Percentiles rank a stretch among this genome's conserved stretches.
phyloP scores from a whole-genome alignment of 2,888 invertebrate species.

The Ischnus inquisitorius region DNA sequence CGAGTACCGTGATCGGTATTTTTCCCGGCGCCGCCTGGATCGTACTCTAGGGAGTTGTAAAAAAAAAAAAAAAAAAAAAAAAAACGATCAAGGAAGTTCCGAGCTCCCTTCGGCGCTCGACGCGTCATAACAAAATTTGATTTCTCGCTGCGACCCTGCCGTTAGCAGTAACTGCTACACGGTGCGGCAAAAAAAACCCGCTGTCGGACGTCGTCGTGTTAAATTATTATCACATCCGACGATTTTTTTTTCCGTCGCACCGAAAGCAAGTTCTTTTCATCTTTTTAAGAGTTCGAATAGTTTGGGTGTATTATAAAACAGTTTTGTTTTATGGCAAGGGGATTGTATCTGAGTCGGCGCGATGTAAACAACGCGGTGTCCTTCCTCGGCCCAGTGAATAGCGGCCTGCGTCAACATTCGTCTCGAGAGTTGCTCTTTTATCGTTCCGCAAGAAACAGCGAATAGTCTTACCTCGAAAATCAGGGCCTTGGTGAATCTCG shows the following conservation, averaged over 20 bases:
- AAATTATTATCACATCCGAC: background rate
- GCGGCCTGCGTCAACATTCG: conserved; percentile 77
- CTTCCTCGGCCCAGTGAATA: conserved; percentile 81
- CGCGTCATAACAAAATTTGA: conserved; percentile 69
- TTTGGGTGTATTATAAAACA: background rate
- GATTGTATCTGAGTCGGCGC: conserved; percentile 73
- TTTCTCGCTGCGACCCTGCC: conserved; percentile 37
- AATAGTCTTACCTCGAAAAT: conserved; percentile 80
- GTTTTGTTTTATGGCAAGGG: too few relatives aligned
- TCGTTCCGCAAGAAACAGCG: background rate
- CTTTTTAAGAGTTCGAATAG: background rate
- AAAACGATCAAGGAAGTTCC: conserved; percentile 44
- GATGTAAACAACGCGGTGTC: conserved; percentile 80
- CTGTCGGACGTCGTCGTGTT: background rate
- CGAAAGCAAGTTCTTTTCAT: background rate
- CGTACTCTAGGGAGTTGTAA: conserved; percentile 59
- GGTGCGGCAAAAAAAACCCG: conserved; percentile 10
- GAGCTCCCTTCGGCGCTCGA: conserved; percentile 26
- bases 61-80: conserved; percentile 52
- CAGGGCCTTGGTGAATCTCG: conserved; percentile 76
- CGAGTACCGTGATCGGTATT: conserved; percentile 48
- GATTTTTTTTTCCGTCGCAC: background rate
- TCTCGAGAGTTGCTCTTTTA: background rate
- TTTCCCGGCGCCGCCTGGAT: conserved; percentile 44
- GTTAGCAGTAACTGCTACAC: background rate